Evolutionary conservation across 2,888 invertebrate genomes (phyloP).

Genomic region (Trachelus stipa): DNA sequence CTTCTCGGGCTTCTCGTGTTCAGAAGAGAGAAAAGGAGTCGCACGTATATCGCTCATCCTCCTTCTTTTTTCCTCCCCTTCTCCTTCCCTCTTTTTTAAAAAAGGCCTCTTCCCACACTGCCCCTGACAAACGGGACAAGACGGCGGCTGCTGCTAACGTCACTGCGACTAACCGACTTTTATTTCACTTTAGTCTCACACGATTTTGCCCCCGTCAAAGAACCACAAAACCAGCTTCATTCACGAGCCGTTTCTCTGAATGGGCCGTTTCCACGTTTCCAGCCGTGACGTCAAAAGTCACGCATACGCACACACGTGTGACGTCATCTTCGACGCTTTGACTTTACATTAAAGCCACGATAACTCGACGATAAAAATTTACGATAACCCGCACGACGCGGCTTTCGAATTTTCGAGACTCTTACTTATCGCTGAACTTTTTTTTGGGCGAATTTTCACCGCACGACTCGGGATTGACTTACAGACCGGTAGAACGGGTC

Average conservation of each 20-base stretch:
- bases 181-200: slow-evolving; percentile 42
- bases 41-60: slow-evolving; percentile 5
- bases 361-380: no score
- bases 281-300: neutral
- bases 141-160: slow-evolving; percentile 30
- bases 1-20: slow-evolving; percentile 6
- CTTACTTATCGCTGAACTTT: no score
- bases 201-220: slow-evolving; percentile 37
- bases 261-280: slow-evolving; percentile 11
- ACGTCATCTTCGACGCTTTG: no score
- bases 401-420: no score
- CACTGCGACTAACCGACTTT: slow-evolving; percentile 32
- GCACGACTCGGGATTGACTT: no score
- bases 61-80: neutral
- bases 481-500: no score
- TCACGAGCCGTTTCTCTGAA: slow-evolving; percentile 28
- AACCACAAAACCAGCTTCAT: slow-evolving; percentile 22
- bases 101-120: slow-evolving; percentile 4
- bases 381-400: no score
- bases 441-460: no score
- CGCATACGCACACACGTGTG: no score
- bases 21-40: neutral
- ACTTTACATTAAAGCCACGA: no score
- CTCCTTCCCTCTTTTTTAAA: neutral
- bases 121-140: slow-evolving; percentile 15